Base-by-base conservation (phyloP, 1,140 invertebrate genomes). In the Gonioctena quinquepunctata region DNA sequence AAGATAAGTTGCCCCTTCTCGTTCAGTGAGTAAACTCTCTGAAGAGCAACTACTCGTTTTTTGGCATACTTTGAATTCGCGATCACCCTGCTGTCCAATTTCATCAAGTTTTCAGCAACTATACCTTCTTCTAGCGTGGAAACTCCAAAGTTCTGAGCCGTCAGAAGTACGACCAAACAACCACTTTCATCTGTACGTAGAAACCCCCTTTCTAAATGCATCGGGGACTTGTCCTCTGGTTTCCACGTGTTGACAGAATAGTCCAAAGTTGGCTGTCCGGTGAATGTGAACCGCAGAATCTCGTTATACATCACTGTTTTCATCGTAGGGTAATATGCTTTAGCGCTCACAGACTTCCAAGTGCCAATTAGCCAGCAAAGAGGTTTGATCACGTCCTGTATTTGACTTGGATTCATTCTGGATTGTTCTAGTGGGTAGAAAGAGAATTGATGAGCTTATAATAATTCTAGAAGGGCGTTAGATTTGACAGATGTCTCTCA, bases 161-260 rank as follows among this genome's bases (percentile, higher is more conserved):
- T 71, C 2, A 90, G 74, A 16, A 91, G 85, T 5, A 87, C 84
- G 5, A 91, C 72, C 54, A 88, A 79, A 42, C 87, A 85, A 16
- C 87, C 87, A 3, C 84, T 85, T 0, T 89, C 88, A 59, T 88
- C 84, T 6, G 90, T 86, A 48, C 87, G 83, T 2, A 91, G 77
- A 79, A 90, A 91, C 0, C 90, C 91, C 60, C 85, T 79, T 80
- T 91, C 90, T 66, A 88, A 82, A 77, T 92, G 90, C 86, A 92
- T 87, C 0, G 88, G 88, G 21, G 80, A 86, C 11, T 85, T 84
- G 23, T 82, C 87, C 28, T 86, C 84, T 0, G 86, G 80, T 74
- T 90, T 80, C 81, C 83, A 88, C 1, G 88, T 88, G 74, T 81
- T 83, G 1, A 87, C 87, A 13, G 80, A 80, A 73, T 86, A 91